Evolutionary conservation across 2,888 invertebrate genomes (phyloP).

Genomic region (Allolobophora icterica): DNA sequence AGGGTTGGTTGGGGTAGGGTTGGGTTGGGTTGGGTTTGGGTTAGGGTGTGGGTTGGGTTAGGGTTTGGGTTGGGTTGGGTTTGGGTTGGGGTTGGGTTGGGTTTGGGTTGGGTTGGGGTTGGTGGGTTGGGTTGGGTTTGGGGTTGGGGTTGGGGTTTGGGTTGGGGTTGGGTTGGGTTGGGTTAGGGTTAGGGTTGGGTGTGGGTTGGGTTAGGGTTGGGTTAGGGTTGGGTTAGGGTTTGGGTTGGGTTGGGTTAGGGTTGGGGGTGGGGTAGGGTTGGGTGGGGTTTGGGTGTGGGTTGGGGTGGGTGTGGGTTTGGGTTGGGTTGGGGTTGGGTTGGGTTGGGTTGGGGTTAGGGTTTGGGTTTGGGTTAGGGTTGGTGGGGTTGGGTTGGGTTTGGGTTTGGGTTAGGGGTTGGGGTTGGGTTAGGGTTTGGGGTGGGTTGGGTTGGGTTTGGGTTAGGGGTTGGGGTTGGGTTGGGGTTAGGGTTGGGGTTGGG

Average conservation of each 20-base stretch:
- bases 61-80: slow-evolving; percentile 41
- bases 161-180: slow-evolving; percentile 23
- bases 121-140: slow-evolving; percentile 52
- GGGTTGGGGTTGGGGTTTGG: slow-evolving; percentile 47
- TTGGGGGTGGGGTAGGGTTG: slow-evolving; percentile 51
- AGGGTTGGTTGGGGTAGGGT: slow-evolving; percentile 34
- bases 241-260: slow-evolving; percentile 49
- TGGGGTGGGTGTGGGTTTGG: slow-evolving; percentile 34
- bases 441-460: too few relatives aligned
- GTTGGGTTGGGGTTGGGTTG: slow-evolving; percentile 34
- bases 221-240: slow-evolving; percentile 34
- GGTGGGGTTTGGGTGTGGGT: slow-evolving; percentile 39
- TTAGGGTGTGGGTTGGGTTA: slow-evolving; percentile 32
- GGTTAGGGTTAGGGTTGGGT: background rate
- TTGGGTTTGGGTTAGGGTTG: background rate
- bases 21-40: slow-evolving; percentile 28
- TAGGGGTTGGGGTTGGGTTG: background rate
- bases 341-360: slow-evolving; percentile 33
- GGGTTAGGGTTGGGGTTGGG: too few relatives aligned
- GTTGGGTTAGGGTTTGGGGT: too few relatives aligned
- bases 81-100: slow-evolving; percentile 50
- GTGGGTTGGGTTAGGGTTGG: background rate
- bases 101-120: slow-evolving; percentile 51
- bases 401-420: background rate
- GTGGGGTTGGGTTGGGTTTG: too few relatives aligned